Evolutionary conservation across 2,888 invertebrate species (phyloP), one percentile per base, ranked within the genome.

Genomic region (Xylocampa areola): DNA sequence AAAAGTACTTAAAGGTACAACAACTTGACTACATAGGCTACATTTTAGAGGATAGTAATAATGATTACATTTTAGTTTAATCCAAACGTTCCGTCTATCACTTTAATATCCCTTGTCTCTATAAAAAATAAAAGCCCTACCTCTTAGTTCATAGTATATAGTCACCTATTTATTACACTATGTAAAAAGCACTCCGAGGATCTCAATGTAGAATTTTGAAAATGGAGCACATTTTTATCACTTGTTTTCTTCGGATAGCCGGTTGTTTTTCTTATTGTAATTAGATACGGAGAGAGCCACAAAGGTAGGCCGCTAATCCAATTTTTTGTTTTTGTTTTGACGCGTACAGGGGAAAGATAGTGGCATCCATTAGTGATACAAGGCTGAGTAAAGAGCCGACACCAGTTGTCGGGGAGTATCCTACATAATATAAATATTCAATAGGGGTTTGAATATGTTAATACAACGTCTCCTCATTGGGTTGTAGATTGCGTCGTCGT

Each of bases 401-500:
- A 75, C 76, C 77, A 67, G 77, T 76, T 77, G 77, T 77, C 67
- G 49, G 55, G 50, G 61, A 72, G 72, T 61, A 68, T 68, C 68
- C 59, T 73, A 86, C 83, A 83, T 83, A 84, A 85, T 90, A 93
- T 94, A 94, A 91, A 94, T 94, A 94, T 94, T 93, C 94, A 94
- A 92, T 92, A 90, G 89, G 86, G 86, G 85, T 87, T 88, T 91
- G 90, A 92, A 92, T 93, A 93, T 94, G 93, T 91, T 90, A 94
- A 94, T 93, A 86, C 84, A 79, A 77, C 79, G 87, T 88, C 89
- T 92, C 85, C 92, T 91, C 93, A 92, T 93, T 92, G 92, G 92
- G 82, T 92, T 91, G 92, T 92, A 93, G 93, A 94, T 93, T 88
- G 91, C 91, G 80, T 85, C 84, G 89, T 93, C 93, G 94, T 94